phyloP scores from a whole-genome alignment of 2,797 vertebrate species.

The Zenarchopterus dispar region DNA sequence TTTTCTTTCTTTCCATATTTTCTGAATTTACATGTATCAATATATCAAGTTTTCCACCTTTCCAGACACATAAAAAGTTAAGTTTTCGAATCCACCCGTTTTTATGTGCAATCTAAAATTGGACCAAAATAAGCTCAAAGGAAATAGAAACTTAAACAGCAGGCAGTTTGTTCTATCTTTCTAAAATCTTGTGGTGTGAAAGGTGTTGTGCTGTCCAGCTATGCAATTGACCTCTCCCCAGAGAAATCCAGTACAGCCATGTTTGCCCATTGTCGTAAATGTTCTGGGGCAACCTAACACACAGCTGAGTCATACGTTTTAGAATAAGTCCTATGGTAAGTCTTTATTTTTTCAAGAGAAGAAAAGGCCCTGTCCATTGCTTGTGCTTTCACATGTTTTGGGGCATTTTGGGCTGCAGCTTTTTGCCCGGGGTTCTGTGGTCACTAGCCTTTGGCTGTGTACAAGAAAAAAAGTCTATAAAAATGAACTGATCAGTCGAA shows the following conservation, averaged over 20 bases:
- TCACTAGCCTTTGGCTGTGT: conserved; percentile 5
- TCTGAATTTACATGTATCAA: too few species aligned
- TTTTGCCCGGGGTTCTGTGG: conserved; percentile 3
- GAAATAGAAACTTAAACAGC: too few species aligned
- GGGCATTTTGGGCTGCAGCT: background rate
- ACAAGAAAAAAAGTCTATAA: conserved; percentile 12
- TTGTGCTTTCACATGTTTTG: background rate
- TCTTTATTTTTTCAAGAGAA: background rate
- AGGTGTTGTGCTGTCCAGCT: background rate
- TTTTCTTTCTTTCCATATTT: too few species aligned
- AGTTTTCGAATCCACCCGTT: too few species aligned
- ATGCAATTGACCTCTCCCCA: conserved; percentile 11
- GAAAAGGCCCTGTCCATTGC: background rate
- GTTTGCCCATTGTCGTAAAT: conserved; percentile 27
- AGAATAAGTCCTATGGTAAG: too few species aligned
- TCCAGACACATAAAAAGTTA: too few species aligned
- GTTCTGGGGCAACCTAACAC: conserved; percentile 2
- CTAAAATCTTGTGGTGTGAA: too few species aligned
- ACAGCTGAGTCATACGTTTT: background rate
- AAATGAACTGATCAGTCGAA: conserved; percentile 22
- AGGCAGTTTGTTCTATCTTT: too few species aligned
- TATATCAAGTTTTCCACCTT: too few species aligned
- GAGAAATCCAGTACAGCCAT: conserved; percentile 28
- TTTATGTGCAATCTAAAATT: too few species aligned
- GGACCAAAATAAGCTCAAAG: too few species aligned